Percentiles rank a stretch among this genome's conserved stretches.
Conservation (phyloP, 2,113 vertebrate species). For the Pristiophorus japonicus region DNA sequence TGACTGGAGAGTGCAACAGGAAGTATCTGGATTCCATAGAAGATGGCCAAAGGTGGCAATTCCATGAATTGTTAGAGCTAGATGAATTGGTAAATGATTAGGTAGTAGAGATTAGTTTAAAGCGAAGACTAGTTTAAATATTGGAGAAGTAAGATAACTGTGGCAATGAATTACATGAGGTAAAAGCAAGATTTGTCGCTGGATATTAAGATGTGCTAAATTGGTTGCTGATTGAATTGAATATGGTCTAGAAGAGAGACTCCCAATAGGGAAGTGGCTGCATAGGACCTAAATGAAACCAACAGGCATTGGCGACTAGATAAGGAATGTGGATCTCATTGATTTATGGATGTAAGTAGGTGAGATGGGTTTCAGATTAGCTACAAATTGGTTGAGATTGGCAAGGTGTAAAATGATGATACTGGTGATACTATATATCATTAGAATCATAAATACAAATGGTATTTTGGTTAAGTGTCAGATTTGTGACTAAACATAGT, state of each 20-base stretch:
- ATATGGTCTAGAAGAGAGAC: background rate
- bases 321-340: background rate
- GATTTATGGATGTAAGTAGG: background rate
- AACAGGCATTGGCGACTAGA: background rate
- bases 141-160: background rate
- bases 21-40: background rate
- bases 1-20: background rate
- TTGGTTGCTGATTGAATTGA: background rate
- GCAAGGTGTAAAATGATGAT: too few species aligned
- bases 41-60: background rate
- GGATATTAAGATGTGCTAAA: background rate
- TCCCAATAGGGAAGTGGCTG: background rate
- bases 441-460: too few species aligned
- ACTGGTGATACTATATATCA: too few species aligned
- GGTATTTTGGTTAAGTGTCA: too few species aligned
- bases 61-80: background rate
- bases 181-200: background rate
- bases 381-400: background rate
- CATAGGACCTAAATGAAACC: background rate
- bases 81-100: background rate
- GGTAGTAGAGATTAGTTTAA: too few species aligned
- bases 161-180: background rate
- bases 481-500: too few species aligned
- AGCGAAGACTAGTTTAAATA: background rate
- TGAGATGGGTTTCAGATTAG: background rate